Evolutionary conservation across 2,797 vertebrate genomes (phyloP).

Genomic region (Macroramphosus scolopax): DNA sequence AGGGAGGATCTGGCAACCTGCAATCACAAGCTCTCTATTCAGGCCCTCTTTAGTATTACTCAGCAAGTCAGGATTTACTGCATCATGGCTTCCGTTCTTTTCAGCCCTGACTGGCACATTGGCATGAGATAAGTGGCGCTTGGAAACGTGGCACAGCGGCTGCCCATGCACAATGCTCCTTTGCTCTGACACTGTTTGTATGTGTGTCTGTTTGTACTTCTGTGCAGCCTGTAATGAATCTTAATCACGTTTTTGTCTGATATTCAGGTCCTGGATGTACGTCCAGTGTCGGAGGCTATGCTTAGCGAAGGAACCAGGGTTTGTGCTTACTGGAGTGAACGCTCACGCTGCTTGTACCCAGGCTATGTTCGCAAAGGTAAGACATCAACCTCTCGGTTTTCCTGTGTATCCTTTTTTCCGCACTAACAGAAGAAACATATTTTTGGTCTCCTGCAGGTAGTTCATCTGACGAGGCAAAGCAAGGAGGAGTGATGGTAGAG

Average conservation of each 20-base stretch:
- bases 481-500: slow-evolving; percentile 89
- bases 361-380: slow-evolving; percentile 90
- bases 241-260: slow-evolving; percentile 64
- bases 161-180: slow-evolving; percentile 66
- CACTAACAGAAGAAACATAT: neutral
- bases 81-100: slow-evolving; percentile 81
- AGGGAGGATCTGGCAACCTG: slow-evolving; percentile 79
- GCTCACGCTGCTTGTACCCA: slow-evolving; percentile 93
- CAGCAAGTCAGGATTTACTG: slow-evolving; percentile 82
- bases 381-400: slow-evolving; percentile 17
- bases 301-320: slow-evolving; percentile 88
- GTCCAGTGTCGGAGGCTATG: slow-evolving; percentile 82
- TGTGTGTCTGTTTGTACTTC: slow-evolving; percentile 40
- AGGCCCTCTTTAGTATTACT: slow-evolving; percentile 81
- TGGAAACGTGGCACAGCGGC: slow-evolving; percentile 74
- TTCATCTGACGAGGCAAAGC: slow-evolving; percentile 82
- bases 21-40: slow-evolving; percentile 81
- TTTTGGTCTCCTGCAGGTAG: slow-evolving; percentile 57
- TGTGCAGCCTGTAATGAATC: slow-evolving; percentile 68
- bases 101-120: slow-evolving; percentile 80
- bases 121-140: slow-evolving; percentile 81
- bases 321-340: slow-evolving; percentile 96
- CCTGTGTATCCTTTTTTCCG: neutral
- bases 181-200: slow-evolving; percentile 49
- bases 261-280: slow-evolving; percentile 87